A percentile compares a stretch with the other conserved stretches of the same genome.
phyloP scores from a whole-genome alignment of 1,140 invertebrate genomes.

The Drosophila takahashii region DNA sequence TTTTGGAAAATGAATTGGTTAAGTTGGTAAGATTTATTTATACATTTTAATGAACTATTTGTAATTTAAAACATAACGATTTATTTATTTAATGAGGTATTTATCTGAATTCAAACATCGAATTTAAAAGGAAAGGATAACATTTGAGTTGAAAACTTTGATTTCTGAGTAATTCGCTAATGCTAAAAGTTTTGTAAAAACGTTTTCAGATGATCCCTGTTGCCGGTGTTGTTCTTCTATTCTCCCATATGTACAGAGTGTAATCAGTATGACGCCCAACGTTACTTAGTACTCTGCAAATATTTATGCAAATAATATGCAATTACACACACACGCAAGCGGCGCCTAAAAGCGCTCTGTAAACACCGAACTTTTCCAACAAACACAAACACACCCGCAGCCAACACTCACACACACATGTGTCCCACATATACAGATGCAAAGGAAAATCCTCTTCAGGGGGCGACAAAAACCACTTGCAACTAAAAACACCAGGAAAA shows the following conservation, averaged over 20 bases:
- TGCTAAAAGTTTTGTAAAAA: slow-evolving; percentile 50
- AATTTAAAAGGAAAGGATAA: background rate
- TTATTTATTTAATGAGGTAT: too few relatives aligned
- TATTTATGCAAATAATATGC: slow-evolving; percentile 82
- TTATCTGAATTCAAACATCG: background rate
- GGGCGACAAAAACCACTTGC: slow-evolving; percentile 43
- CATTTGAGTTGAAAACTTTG: slow-evolving; percentile 36
- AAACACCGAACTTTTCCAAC: slow-evolving; percentile 67
- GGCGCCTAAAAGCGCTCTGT: slow-evolving; percentile 66
- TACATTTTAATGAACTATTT: too few relatives aligned
- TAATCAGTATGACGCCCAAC: slow-evolving; percentile 18
- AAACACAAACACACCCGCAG: slow-evolving; percentile 42
- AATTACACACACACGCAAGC: slow-evolving; percentile 60
- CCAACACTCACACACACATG: slow-evolving; percentile 11
- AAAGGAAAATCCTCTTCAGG: slow-evolving; percentile 31
- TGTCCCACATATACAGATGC: slow-evolving; percentile 41
- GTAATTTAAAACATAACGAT: too few relatives aligned
- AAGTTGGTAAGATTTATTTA: too few relatives aligned
- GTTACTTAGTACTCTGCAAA: slow-evolving; percentile 65
- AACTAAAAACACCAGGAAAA: slow-evolving; percentile 43
- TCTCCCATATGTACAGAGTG: slow-evolving; percentile 3
- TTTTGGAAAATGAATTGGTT: too few relatives aligned
- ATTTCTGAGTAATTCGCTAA: slow-evolving; percentile 25
- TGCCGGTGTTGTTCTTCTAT: slow-evolving; percentile 17
- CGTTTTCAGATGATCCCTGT: slow-evolving; percentile 37